Base-by-base conservation (phyloP, 2,113 vertebrate species). In the Tringa solitaria region DNA sequence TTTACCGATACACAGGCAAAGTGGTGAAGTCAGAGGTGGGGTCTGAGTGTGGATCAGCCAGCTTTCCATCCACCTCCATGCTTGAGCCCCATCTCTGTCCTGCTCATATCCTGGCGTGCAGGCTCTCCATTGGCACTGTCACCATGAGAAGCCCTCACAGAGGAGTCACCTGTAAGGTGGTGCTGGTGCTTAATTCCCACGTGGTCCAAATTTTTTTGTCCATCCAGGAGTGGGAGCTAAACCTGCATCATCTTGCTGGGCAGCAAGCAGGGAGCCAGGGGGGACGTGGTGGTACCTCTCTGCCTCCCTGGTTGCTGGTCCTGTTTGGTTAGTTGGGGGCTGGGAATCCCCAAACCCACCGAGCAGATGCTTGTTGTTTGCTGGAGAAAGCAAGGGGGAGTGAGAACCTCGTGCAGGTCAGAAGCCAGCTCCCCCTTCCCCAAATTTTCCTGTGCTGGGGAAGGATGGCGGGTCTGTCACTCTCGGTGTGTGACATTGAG, bases 261-360 rank as follows among this genome's bases (percentile, higher is more conserved):
- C 65, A 54, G 15, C 10, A 41, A 90, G 70, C 51, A 63, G 41
- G 16, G 53, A 48, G 45, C 33, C 30, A 23, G 46, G 19, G 51
- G 16, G 63, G 14, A 26, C 0, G 0, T 35, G 75, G 22, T 63
- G 72, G 22, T 61, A 41, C 19, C 18, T 59, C 41, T 45, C 16
- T 77, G 54, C 45, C 30, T 46, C 39, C 35, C 21, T 3, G 3
- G 8, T 26, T 60, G 45, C 57, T n/a, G 51, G 13, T 59, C 45
- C 59, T 35, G 12, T 5, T 10, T 59, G 78, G 12, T 64, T 53
- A 5, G 3, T 7, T 41, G 30, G 16, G 30, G n/a, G 27, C 12
- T 76, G 80, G 28, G 14, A 15, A 33, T 59, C 37, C 53, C 39
- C 32, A 35, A 37, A 24, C 28, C 63, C 14, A 12, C 28, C 13